Evolutionary conservation across 92 coral and sea anemone species (phyloP).

Genomic region (Epizoanthus scotinus): DNA sequence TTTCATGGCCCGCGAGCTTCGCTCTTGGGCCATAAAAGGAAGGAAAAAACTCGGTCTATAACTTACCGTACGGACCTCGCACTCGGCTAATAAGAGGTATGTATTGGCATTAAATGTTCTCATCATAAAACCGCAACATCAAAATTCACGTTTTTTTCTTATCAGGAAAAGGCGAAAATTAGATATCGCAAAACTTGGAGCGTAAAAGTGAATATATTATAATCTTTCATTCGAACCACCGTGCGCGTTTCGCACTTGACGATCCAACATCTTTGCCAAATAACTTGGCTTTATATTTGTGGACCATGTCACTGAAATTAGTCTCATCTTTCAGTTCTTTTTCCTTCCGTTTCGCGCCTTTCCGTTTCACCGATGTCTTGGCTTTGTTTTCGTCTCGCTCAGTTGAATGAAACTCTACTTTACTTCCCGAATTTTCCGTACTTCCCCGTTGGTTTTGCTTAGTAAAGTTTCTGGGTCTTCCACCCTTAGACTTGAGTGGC

Average conservation of each 20-base stretch:
- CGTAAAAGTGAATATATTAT: not conserved
- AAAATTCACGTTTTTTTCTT: too few species aligned
- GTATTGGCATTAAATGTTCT: too few species aligned
- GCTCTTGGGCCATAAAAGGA: too few species aligned
- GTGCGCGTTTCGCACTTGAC: constrained; percentile 56
- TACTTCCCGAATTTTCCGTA: not conserved
- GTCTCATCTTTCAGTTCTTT: constrained; percentile 73
- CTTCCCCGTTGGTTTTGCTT: not conserved
- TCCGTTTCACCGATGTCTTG: constrained; percentile 15
- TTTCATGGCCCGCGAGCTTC: too few species aligned
- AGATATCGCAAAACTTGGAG: not conserved
- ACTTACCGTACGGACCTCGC: too few species aligned
- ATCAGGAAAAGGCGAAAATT: too few species aligned
- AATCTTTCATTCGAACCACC: constrained; percentile 59
- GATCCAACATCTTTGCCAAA: constrained; percentile 64
- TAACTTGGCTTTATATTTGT: constrained; percentile 83
- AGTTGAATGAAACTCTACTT: not conserved
- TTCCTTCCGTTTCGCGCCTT: constrained; percentile 54
- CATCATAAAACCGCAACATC: too few species aligned
- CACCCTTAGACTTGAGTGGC: not conserved
- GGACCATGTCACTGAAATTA: constrained; percentile 76
- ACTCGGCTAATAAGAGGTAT: too few species aligned
- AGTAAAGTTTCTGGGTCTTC: constrained; percentile 14
- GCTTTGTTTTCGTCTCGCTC: not conserved
- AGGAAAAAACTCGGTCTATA: too few species aligned